phyloP scores from a whole-genome alignment of 2,113 vertebrate genomes.

The Chrysemys picta region DNA sequence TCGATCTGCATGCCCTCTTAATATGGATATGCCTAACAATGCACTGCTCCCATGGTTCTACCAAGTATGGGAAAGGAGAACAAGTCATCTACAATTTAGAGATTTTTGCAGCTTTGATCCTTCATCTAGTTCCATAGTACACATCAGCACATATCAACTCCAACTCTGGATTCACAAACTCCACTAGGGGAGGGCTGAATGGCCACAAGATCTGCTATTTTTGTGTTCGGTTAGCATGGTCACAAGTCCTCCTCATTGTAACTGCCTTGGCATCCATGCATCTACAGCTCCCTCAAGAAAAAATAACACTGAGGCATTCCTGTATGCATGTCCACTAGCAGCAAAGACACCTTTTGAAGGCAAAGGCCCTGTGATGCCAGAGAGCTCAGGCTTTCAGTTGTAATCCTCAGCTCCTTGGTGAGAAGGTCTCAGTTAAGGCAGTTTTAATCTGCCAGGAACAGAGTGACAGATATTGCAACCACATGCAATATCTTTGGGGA shows the following conservation, averaged over 20 bases:
- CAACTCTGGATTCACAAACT: not conserved
- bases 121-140: not conserved
- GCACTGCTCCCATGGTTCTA: not conserved
- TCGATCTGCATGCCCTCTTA: not conserved
- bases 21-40: not conserved
- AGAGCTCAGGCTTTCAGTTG: not conserved
- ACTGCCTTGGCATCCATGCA: not conserved
- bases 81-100: not conserved
- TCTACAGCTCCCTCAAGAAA: not conserved
- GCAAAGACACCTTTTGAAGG: slow-evolving; percentile 16
- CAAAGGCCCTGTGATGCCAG: not conserved
- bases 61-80: not conserved
- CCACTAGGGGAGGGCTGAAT: not conserved
- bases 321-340: not conserved
- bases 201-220: not conserved
- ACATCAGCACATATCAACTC: not conserved
- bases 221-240: not conserved
- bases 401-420: not conserved
- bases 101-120: slow-evolving; percentile 1
- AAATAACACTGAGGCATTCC: not conserved
- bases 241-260: not conserved
- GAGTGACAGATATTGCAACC: not conserved
- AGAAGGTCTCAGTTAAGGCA: not conserved
- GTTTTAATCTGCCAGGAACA: not conserved
- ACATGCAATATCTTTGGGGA: not conserved